Evolutionary conservation across 2,113 vertebrate species (phyloP).

Genomic region (Ciconia stormi): DNA sequence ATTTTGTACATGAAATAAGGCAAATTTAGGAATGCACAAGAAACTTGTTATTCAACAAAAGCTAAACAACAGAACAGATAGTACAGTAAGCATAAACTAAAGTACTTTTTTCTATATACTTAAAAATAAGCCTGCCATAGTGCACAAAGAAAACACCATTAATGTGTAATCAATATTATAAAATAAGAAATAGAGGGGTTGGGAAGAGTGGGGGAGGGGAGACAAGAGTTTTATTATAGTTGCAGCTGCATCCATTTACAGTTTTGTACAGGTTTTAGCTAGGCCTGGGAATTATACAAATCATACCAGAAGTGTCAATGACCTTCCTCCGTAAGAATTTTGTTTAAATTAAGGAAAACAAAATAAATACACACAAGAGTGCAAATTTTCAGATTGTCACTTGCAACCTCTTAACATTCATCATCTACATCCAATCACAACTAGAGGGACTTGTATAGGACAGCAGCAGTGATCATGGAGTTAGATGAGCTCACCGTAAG

Average conservation of each 20-base stretch:
- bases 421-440: constrained; percentile 77
- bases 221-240: constrained; percentile 65
- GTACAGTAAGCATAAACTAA: constrained; percentile 78
- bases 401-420: constrained; percentile 87
- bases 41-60: constrained; percentile 79
- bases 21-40: constrained; percentile 86
- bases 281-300: constrained; percentile 74
- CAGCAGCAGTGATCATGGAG: constrained; percentile 74
- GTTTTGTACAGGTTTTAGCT: constrained; percentile 73
- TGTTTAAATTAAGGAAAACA: constrained; percentile 72
- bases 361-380: constrained; percentile 82
- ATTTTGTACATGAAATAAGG: constrained; percentile 87
- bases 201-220: constrained; percentile 6
- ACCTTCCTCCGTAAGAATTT: constrained; percentile 74
- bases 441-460: constrained; percentile 64
- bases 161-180: constrained; percentile 75
- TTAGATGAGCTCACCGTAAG: constrained; percentile 63
- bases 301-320: constrained; percentile 72
- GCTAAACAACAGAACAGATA: constrained; percentile 77
- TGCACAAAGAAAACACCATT: constrained; percentile 83
- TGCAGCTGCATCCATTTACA: constrained; percentile 76
- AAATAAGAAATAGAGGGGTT: constrained; percentile 75
- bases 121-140: constrained; percentile 78
- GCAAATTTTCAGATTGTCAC: constrained; percentile 89
- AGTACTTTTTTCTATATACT: constrained; percentile 75